These are phyloP conservation scores for Crotalus viridis DNA, from an alignment of 2,113 vertebrate genomes.

Conservation along the genomic window DNA sequence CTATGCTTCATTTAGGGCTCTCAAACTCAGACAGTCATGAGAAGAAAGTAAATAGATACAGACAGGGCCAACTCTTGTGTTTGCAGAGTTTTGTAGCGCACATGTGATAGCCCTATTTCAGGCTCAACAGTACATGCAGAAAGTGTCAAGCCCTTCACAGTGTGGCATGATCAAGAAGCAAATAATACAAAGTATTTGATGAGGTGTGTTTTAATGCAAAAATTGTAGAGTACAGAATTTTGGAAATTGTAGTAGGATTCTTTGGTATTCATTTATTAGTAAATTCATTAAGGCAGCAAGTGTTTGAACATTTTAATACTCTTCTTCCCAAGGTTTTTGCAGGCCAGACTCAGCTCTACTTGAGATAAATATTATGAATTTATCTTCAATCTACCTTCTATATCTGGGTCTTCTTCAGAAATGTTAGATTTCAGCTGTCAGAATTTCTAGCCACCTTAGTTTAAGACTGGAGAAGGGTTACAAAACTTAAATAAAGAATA, in stretches of 20 bases:
- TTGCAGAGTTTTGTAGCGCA: neutral
- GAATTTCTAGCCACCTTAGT: neutral
- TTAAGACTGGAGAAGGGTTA: neutral
- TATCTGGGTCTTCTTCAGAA: neutral
- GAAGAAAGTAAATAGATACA: neutral
- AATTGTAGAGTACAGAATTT: neutral
- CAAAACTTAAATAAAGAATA: neutral
- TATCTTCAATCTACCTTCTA: neutral
- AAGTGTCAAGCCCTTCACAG: neutral
- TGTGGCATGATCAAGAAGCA: neutral
- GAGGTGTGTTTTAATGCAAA: neutral
- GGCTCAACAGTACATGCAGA: neutral
- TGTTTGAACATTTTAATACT: neutral
- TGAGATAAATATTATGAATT: neutral
- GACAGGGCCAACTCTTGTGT: neutral
- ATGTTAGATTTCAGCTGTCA: neutral
- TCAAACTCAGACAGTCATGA: neutral
- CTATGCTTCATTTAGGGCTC: no score
- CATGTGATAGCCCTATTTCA: neutral
- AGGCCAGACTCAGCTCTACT: neutral
- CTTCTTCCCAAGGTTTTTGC: neutral
- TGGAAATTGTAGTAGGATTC: neutral
- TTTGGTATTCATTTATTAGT: neutral
- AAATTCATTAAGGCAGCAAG: neutral
- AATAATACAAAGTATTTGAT: neutral